A percentile compares a stretch with the other conserved stretches of the same genome.
These are phyloP conservation scores for Phylloscopus collybita DNA, from an alignment of 2,797 vertebrate species.

Conservation along the genomic window DNA sequence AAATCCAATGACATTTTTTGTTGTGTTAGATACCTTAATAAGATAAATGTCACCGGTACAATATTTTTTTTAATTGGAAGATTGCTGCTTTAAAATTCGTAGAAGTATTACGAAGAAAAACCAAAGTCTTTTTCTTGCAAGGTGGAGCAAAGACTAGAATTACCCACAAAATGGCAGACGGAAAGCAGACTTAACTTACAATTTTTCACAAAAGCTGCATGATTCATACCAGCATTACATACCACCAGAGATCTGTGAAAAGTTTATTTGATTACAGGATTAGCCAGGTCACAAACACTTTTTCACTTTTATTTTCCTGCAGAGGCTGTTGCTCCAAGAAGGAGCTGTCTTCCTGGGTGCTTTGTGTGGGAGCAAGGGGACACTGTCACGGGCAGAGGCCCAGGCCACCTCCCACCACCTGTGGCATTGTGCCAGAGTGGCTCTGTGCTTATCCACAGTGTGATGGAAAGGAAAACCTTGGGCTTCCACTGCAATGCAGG, in stretches of 20 bases:
- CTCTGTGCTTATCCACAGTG: fast-evolving
- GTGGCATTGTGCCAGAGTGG: fast-evolving
- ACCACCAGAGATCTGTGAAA: neutral
- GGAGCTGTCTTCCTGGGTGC: fast-evolving
- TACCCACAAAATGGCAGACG: neutral
- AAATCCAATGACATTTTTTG: neutral
- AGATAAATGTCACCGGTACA: neutral
- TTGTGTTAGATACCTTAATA: neutral
- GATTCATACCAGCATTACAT: fast-evolving
- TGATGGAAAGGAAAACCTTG: fast-evolving
- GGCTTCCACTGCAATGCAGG: neutral
- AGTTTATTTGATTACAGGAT: neutral
- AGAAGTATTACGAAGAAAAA: neutral
- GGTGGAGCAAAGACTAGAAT: neutral
- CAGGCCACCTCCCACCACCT: neutral
- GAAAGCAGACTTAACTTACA: neutral
- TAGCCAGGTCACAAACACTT: neutral
- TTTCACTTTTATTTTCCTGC: neutral
- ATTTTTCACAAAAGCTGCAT: neutral
- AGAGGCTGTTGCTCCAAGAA: neutral
- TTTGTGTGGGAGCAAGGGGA: neutral
- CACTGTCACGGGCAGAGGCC: fast-evolving
- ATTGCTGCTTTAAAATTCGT: neutral
- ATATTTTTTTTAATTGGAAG: neutral
- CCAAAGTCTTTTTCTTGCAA: neutral